Evolutionary conservation across 2,113 vertebrate genomes (phyloP).

Genomic region (Jacana jacana): DNA sequence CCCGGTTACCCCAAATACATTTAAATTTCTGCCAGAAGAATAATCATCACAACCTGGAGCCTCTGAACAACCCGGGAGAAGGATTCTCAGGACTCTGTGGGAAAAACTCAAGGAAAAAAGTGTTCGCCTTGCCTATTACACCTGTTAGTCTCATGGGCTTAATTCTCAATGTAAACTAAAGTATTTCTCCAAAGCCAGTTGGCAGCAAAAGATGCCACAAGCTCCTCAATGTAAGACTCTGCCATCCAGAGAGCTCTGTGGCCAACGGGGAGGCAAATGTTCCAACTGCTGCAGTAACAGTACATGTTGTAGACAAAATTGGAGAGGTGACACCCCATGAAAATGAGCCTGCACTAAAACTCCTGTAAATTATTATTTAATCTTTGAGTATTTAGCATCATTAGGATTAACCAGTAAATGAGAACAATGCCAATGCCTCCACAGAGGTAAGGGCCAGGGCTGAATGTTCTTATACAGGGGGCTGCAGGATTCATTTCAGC

Average conservation of each 20-base stretch:
- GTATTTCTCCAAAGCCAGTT: neutral
- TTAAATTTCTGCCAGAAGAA: neutral
- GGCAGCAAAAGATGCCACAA: neutral
- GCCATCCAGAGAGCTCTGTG: neutral
- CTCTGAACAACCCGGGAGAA: neutral
- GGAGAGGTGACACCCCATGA: neutral
- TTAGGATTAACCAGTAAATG: neutral
- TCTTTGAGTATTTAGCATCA: neutral
- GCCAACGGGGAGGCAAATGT: neutral
- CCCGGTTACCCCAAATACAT: neutral
- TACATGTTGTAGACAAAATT: neutral
- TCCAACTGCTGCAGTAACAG: neutral
- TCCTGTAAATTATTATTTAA: neutral
- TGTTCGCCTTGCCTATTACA: neutral
- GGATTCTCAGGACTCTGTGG: neutral
- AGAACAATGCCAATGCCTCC: neutral
- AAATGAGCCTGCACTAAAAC: neutral
- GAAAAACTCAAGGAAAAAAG: neutral
- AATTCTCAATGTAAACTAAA: neutral
- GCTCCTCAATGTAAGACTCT: neutral
- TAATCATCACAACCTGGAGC: neutral
- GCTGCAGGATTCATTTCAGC: neutral
- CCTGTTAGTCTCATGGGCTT: neutral
- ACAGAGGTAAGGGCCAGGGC: neutral
- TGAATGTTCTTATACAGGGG: neutral